Evolutionary conservation across 2,797 vertebrate genomes (phyloP).

Genomic region (Lates japonicus): DNA sequence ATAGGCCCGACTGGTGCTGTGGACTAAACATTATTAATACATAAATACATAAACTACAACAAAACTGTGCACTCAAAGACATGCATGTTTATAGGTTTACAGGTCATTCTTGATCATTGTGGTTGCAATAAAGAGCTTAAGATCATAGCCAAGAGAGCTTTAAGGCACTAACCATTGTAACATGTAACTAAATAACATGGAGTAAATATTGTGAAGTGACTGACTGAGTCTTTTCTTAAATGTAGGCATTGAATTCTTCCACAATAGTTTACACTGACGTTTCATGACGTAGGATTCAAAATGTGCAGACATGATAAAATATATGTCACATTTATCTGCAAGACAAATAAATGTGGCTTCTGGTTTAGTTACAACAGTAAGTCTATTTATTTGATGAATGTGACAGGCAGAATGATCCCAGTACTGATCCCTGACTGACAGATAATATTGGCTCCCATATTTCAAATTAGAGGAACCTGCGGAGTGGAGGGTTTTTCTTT

Average conservation of each 20-base stretch:
- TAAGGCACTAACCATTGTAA: background rate
- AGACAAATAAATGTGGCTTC: background rate
- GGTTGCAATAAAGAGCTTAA: background rate
- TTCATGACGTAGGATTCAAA: background rate
- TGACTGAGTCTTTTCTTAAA: background rate
- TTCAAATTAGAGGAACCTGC: conserved; percentile 31
- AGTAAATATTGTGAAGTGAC: background rate
- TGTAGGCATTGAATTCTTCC: background rate
- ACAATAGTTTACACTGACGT: background rate
- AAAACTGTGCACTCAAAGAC: background rate
- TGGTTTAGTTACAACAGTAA: background rate
- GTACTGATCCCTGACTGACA: conserved; percentile 13
- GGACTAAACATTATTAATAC: no score
- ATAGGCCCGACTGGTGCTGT: no score
- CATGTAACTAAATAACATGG: background rate
- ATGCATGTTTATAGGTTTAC: background rate
- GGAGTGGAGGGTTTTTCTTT: conserved; percentile 32
- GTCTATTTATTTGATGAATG: conserved; percentile 1
- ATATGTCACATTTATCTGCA: background rate
- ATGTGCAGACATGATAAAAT: background rate
- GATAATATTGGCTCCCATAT: conserved; percentile 21
- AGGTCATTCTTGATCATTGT: background rate
- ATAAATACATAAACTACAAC: no score
- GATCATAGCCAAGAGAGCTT: no score
- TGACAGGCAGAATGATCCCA: conserved; percentile 7